Conservation (phyloP, 2,888 invertebrate species). For the Furcula furcula region DNA sequence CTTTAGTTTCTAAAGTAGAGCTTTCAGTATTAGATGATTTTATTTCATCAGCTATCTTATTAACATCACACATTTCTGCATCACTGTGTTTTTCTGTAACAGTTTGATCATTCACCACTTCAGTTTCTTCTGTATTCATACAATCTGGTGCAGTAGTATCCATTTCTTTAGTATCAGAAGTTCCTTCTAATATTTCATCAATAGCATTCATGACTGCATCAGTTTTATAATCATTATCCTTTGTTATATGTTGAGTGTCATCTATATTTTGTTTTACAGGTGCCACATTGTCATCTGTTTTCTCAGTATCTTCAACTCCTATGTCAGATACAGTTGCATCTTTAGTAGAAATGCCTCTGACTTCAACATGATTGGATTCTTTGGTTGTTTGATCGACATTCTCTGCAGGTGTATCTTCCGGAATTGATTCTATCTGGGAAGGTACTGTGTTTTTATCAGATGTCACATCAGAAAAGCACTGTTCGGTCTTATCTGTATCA, state of each 20-base stretch:
- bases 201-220: conserved; percentile 22
- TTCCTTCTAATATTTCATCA: conserved; percentile 18
- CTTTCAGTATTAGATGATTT: too few species aligned
- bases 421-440: too few species aligned
- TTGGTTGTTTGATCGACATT: too few species aligned
- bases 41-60: too few species aligned
- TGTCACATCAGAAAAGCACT: too few species aligned
- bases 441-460: too few species aligned
- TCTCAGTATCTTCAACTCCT: not conserved
- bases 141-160: not conserved
- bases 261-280: conserved; percentile 6
- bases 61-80: not conserved
- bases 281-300: conserved; percentile 11
- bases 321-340: too few species aligned
- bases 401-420: too few species aligned
- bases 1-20: not conserved
- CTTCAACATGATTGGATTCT: too few species aligned
- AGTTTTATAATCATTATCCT: conserved; percentile 15
- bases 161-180: conserved; percentile 12
- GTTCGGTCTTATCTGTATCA: too few species aligned
- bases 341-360: too few species aligned
- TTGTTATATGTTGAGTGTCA: conserved; percentile 5
- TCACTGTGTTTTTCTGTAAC: conserved; percentile 1
- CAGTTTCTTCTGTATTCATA: conserved; percentile 2
- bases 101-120: conserved; percentile 1